A percentile compares a stretch with the other conserved stretches of the same genome.
These are phyloP conservation scores for Parelbella ahira DNA, from an alignment of 2,888 invertebrate species.

Conservation along the genomic window DNA sequence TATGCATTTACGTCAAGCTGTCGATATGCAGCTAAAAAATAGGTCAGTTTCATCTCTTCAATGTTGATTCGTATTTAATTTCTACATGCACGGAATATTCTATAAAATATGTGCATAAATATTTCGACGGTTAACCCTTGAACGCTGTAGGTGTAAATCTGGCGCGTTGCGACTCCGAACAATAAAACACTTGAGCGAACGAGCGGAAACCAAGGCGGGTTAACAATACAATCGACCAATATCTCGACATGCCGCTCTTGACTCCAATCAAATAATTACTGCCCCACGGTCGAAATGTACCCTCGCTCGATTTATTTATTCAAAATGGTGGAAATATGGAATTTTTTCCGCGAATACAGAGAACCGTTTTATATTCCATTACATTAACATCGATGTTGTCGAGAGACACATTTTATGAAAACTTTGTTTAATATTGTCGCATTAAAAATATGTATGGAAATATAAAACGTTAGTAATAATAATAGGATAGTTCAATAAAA, in stretches of 20 bases:
- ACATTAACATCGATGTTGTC: no score
- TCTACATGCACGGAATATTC: background rate
- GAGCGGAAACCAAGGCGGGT: constrained; percentile 49
- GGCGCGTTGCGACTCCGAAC: constrained; percentile 53
- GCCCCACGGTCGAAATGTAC: constrained; percentile 73
- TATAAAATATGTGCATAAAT: constrained; percentile 30
- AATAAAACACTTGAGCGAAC: constrained; percentile 55
- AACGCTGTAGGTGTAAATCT: constrained; percentile 66
- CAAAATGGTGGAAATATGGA: constrained; percentile 65
- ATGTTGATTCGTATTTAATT: constrained; percentile 5
- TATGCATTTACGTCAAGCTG: constrained; percentile 47
- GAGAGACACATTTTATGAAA: no score
- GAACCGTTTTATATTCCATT: no score
- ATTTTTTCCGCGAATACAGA: constrained; percentile 4
- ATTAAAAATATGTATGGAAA: constrained; percentile 4
- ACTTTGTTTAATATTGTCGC: background rate
- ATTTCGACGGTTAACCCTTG: constrained; percentile 64
- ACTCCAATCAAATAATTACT: constrained; percentile 80
- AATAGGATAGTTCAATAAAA: constrained; percentile 36
- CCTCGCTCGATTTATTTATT: constrained; percentile 65
- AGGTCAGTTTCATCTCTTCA: background rate
- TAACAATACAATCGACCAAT: constrained; percentile 59
- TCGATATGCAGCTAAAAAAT: background rate
- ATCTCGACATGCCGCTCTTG: constrained; percentile 76
- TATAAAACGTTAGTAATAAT: constrained; percentile 23